phyloP scores from a whole-genome alignment of 1,140 invertebrate genomes.

The Drosophila guanche region DNA sequence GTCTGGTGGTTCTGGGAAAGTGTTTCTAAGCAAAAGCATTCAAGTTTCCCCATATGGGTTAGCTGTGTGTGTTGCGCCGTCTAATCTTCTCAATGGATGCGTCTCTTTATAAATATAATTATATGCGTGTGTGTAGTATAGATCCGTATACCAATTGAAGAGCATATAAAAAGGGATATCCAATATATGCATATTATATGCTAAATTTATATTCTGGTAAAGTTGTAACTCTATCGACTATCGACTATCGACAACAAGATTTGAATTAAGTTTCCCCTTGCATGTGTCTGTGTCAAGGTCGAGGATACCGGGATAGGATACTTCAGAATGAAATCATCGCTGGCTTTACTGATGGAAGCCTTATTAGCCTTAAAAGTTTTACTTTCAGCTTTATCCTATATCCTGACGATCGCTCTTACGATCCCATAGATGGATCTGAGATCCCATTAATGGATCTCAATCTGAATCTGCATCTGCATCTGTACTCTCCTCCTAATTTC shows the following conservation, averaged over 20 bases:
- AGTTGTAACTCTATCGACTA: no score
- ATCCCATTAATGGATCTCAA: slow-evolving; percentile 2
- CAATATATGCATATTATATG: no score
- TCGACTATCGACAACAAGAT: no score
- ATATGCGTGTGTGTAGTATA: slow-evolving; percentile 17
- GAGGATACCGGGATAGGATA: no score
- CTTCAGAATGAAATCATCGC: background rate
- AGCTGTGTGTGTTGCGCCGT: slow-evolving; percentile 3
- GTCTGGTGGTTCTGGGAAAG: slow-evolving; percentile 2
- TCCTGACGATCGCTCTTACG: no score
- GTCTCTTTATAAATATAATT: slow-evolving; percentile 24
- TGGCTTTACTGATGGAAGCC: slow-evolving; percentile 4
- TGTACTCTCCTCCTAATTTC: background rate
- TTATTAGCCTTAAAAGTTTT: slow-evolving; percentile 38
- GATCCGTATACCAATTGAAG: no score
- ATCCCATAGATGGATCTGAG: background rate
- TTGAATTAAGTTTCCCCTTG: no score
- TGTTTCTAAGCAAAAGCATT: slow-evolving; percentile 36
- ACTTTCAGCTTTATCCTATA: slow-evolving; percentile 38
- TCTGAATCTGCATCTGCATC: slow-evolving; percentile 6
- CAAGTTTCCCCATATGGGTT: slow-evolving; percentile 8
- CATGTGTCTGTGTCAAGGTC: no score
- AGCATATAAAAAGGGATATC: no score
- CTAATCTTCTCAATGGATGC: slow-evolving; percentile 32
- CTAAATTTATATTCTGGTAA: slow-evolving; percentile 1